Percentiles rank a stretch among this genome's conserved stretches.
These are phyloP conservation scores for Enteromius thamalakanensis DNA, from an alignment of 2,797 vertebrate genomes.

Conservation along the genomic window DNA sequence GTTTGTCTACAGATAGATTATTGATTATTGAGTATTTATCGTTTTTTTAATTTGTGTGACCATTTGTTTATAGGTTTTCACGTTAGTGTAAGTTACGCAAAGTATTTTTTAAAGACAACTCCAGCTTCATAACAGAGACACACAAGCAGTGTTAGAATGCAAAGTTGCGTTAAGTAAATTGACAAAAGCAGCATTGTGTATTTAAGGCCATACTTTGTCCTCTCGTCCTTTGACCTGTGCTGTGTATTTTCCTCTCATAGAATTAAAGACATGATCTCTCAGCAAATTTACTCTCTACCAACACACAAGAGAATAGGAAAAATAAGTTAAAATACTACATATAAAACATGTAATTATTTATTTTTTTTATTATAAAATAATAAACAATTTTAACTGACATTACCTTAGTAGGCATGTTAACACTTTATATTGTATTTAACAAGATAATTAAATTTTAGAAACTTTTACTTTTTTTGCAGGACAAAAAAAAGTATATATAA, in stretches of 20 bases:
- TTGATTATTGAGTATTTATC: neutral
- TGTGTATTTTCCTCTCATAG: slow-evolving; percentile 13
- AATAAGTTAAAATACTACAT: neutral
- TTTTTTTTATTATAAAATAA: neutral
- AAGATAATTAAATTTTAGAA: neutral
- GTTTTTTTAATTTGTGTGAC: neutral
- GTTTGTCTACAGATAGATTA: neutral
- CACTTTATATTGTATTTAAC: neutral
- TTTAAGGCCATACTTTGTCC: slow-evolving; percentile 66
- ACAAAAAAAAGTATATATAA: neutral
- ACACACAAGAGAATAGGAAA: no score
- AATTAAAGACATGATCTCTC: neutral
- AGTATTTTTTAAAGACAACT: slow-evolving; percentile 39
- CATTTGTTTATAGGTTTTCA: neutral
- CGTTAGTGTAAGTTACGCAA: neutral
- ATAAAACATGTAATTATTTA: neutral
- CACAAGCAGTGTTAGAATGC: slow-evolving; percentile 41
- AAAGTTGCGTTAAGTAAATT: slow-evolving; percentile 40
- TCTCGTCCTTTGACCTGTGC: slow-evolving; percentile 59
- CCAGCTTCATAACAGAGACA: slow-evolving; percentile 26
- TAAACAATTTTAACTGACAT: neutral
- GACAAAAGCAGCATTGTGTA: slow-evolving; percentile 57
- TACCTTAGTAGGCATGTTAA: neutral
- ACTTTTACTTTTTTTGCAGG: neutral
- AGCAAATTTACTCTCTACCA: neutral